Conservation (phyloP, 2,113 vertebrate genomes). For the Indicator maculatus region DNA sequence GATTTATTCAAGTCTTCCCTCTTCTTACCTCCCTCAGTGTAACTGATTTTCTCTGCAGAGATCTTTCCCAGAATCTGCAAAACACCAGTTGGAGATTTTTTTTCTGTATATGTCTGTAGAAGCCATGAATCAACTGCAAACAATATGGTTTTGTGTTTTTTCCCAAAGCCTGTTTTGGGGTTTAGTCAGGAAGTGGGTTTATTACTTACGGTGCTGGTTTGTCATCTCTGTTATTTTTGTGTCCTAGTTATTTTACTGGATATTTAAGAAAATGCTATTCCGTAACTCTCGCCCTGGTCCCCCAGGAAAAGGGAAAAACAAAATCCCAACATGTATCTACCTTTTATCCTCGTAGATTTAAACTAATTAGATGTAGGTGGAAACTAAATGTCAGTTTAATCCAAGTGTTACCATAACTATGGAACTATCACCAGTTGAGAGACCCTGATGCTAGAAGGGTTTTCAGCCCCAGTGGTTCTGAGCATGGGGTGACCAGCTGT, state of each 20-base stretch:
- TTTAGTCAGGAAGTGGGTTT: not conserved
- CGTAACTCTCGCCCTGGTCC: not conserved
- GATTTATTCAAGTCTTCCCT: not conserved
- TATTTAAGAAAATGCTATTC: not conserved
- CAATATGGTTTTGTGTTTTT: not conserved
- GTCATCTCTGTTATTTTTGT: not conserved
- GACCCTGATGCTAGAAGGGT: not conserved
- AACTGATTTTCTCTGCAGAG: not conserved
- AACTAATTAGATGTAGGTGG: not conserved
- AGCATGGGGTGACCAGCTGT: fast-evolving
- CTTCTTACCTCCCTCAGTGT: not conserved
- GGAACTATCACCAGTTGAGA: not conserved
- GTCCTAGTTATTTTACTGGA: not conserved
- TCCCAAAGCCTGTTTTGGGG: not conserved
- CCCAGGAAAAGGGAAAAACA: not conserved
- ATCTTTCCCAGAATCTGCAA: not conserved
- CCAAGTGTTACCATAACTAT: not conserved
- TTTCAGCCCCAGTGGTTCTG: not conserved
- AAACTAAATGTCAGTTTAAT: not conserved
- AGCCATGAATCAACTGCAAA: not conserved
- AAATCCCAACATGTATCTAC: no score
- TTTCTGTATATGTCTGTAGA: not conserved
- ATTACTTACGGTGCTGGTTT: not conserved
- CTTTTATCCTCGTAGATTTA: not conserved
- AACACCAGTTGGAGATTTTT: not conserved